A percentile compares a stretch with the other conserved stretches of the same genome.
Evolutionary conservation across 2,888 invertebrate species (phyloP).

Genomic region (Osmoderma eremita): DNA sequence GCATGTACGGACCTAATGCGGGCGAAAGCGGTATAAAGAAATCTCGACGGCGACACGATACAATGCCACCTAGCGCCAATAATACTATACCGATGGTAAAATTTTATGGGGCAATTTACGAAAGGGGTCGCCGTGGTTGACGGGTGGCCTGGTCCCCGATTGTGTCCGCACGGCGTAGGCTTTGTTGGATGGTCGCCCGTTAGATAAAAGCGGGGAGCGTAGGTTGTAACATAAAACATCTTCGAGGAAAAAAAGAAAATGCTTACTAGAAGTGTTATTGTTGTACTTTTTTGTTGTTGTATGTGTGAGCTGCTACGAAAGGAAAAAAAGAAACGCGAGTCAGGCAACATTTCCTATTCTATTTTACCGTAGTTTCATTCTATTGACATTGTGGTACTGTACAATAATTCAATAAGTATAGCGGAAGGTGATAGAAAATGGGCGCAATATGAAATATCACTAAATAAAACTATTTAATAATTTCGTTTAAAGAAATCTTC

Average conservation of each 20-base stretch:
- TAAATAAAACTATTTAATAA: too few relatives aligned
- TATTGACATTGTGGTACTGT: too few relatives aligned
- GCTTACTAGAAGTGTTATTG: too few relatives aligned
- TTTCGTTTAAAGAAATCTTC: too few relatives aligned
- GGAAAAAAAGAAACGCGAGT: too few relatives aligned
- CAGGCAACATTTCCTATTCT: too few relatives aligned
- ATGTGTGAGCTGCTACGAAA: too few relatives aligned
- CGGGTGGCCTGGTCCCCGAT: not conserved
- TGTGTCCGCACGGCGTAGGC: not conserved
- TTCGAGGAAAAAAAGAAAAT: not conserved
- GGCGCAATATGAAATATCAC: too few relatives aligned
- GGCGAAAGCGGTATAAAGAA: not conserved
- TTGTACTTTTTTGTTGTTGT: too few relatives aligned
- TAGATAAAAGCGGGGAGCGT: not conserved
- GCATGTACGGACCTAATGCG: not conserved
- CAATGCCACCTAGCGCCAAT: conserved; percentile 7
- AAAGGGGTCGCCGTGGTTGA: not conserved
- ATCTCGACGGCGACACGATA: conserved; percentile 1
- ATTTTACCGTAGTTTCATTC: too few relatives aligned
- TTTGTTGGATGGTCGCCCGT: conserved; percentile 15
- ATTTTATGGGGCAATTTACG: conserved; percentile 18
- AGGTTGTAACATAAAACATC: not conserved
- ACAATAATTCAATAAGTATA: too few relatives aligned
- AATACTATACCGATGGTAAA: conserved; percentile 10
- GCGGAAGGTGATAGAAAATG: too few relatives aligned